Evolutionary conservation across 2,797 vertebrate species (phyloP).

Genomic region (Eurystomus glaucurus): DNA sequence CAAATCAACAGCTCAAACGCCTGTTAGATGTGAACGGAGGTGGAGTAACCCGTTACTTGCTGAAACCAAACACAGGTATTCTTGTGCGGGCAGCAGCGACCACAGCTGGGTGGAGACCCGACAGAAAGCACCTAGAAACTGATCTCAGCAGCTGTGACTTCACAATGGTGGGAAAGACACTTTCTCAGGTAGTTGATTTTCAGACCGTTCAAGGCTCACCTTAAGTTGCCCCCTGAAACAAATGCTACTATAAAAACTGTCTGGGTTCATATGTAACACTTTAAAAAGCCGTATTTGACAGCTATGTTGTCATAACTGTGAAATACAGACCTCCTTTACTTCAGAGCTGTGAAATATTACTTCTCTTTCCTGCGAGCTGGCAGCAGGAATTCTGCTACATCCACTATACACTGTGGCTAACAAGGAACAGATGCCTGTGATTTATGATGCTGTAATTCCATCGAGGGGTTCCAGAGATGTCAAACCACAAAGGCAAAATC

Average conservation of each 20-base stretch:
- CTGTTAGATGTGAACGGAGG: rapidly evolving
- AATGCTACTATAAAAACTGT: constrained; percentile 36
- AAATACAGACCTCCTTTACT: constrained; percentile 35
- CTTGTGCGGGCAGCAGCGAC: not conserved
- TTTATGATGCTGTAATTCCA: constrained; percentile 28
- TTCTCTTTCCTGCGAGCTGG: constrained; percentile 44
- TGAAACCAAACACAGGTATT: not conserved
- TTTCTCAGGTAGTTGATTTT: constrained; percentile 31
- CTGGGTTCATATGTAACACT: constrained; percentile 40
- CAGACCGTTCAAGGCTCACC: constrained; percentile 2
- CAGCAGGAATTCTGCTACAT: constrained; percentile 34
- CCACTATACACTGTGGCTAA: not conserved
- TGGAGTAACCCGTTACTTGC: rapidly evolving
- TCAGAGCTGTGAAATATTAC: constrained; percentile 28
- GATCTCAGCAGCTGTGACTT: not conserved
- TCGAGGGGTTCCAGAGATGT: constrained; percentile 21
- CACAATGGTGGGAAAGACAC: not conserved
- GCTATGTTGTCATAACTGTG: constrained; percentile 44
- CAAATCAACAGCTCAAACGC: not conserved
- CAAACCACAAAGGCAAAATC: not conserved
- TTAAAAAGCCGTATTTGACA: constrained; percentile 36
- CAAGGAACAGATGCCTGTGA: constrained; percentile 31
- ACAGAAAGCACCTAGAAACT: not conserved
- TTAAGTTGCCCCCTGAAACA: constrained; percentile 39
- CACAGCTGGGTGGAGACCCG: not conserved